Conservation (phyloP, 53 echinoderm and acorn worm species). For the Echinometra lucunter region DNA sequence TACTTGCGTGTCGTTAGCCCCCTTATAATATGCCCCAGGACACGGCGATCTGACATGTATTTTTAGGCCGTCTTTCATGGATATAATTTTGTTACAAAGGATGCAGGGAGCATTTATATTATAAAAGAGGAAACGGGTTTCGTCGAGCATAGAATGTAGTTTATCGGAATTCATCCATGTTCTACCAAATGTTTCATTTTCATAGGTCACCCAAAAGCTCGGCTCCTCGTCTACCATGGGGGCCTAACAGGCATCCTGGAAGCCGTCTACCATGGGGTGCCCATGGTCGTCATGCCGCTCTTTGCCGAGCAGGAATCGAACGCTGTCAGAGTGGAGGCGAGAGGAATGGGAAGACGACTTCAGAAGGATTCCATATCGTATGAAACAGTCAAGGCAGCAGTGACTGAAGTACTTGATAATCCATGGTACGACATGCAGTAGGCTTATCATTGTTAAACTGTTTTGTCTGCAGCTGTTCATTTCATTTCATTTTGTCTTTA, state of each 20-base stretch:
- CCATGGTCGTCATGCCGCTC: constrained; percentile 63
- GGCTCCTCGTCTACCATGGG: constrained; percentile 56
- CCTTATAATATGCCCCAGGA: too few relatives aligned
- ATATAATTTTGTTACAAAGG: too few relatives aligned
- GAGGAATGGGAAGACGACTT: constrained; percentile 33
- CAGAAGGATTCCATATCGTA: constrained; percentile 12
- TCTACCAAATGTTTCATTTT: neutral
- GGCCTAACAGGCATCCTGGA: constrained; percentile 36
- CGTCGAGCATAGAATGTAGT: too few relatives aligned
- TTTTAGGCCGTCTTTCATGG: too few relatives aligned
- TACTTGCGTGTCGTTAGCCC: too few relatives aligned
- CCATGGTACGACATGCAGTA: neutral
- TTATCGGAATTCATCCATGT: too few relatives aligned
- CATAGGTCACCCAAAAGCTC: constrained; percentile 63
- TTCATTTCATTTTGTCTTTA: too few relatives aligned
- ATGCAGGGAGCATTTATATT: too few relatives aligned
- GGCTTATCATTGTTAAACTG: too few relatives aligned
- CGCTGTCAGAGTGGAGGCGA: constrained; percentile 30
- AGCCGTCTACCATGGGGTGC: constrained; percentile 59
- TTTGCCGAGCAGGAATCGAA: constrained; percentile 60
- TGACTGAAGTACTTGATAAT: constrained; percentile 16
- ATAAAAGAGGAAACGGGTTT: too few relatives aligned
- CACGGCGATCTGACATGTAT: too few relatives aligned
- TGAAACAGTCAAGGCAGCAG: neutral
- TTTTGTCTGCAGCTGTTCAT: too few relatives aligned